Base-by-base conservation (phyloP, 2,113 vertebrate genomes). In the Empidonax alnorum region DNA sequence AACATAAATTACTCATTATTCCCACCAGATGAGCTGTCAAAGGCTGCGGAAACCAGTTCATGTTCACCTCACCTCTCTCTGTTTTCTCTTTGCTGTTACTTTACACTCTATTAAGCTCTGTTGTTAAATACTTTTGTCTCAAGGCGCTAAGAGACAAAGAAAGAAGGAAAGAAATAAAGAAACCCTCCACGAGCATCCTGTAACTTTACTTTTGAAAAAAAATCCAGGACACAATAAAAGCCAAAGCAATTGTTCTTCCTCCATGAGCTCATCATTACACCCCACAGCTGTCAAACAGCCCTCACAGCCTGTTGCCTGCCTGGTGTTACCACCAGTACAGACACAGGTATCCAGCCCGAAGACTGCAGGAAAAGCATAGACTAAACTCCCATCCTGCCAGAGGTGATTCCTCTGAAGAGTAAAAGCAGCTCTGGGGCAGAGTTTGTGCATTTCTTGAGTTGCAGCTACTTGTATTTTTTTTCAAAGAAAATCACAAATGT, bases 1-100 rank as follows among this genome's bases (percentile, higher is more conserved):
- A 92, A 86, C 79, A 96, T 96, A 92, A 96, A 96, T 96, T 96
- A 96, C 83, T 92, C 90, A 84, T 89, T 95, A 96, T 96, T 96
- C 93, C 93, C 92, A 89, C 61, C 73, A 95, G 88, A 96, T 83
- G 90, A 93, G 76, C 90, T 97, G 88, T 95, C 96, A 97, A 92
- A 93, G 68, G 52, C 83, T 92, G 73, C 25, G 53, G 94, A 97
- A 95, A 78, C 79, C 49, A 89, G 88, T 90, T 93, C 72, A 90
- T 39, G 79, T 81, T 93, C 90, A 93, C 76, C 84, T 95, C 82
- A 87, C 82, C 79, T 91, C 72, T 78, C 52, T 86, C 80, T 81
- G 37, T 42, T 94, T 20, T 1, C 55, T 86, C 65, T 86, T 76
- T 84, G 66, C 76, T 81, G 35, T 93, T 90, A 89, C 61, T 89